Percentiles rank a stretch among this genome's conserved stretches.
phyloP scores from a whole-genome alignment of 2,888 invertebrate species.

The Pharmacophagus antenor region DNA sequence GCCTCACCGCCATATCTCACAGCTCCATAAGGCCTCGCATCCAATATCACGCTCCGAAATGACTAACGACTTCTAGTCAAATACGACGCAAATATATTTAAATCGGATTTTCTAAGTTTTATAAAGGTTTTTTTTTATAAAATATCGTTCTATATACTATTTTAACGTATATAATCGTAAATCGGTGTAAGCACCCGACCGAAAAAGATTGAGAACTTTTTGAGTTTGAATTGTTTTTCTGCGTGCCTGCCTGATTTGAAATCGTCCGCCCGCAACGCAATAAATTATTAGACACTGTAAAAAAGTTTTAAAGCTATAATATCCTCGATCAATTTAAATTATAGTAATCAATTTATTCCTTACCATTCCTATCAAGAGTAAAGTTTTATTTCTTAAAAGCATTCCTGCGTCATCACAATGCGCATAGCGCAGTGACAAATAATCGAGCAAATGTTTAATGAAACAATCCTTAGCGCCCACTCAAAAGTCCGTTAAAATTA shows the following conservation, averaged over 20 bases:
- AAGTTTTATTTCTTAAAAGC: slow-evolving; percentile 16
- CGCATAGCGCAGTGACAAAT: slow-evolving; percentile 28
- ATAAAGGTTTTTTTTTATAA: slow-evolving; percentile 15
- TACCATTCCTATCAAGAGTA: not conserved
- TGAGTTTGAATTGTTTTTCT: slow-evolving; percentile 56
- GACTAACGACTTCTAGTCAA: slow-evolving; percentile 57
- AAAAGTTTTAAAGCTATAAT: slow-evolving; percentile 57
- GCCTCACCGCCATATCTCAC: slow-evolving; percentile 57
- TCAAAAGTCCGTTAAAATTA: slow-evolving; percentile 51
- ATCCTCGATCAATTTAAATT: slow-evolving; percentile 42
- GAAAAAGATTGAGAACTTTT: slow-evolving; percentile 52
- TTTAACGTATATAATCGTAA: slow-evolving; percentile 30
- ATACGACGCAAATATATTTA: slow-evolving; percentile 51
- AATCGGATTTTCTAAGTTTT: slow-evolving; percentile 38
- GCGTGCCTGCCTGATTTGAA: slow-evolving; percentile 54
- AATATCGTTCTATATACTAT: slow-evolving; percentile 12
- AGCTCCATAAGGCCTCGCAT: slow-evolving; percentile 56
- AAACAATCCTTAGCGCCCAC: slow-evolving; percentile 44
- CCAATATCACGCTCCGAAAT: slow-evolving; percentile 58
- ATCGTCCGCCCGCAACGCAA: slow-evolving; percentile 46
- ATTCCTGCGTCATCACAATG: slow-evolving; percentile 14
- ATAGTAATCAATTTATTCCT: slow-evolving; percentile 35
- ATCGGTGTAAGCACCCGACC: slow-evolving; percentile 32
- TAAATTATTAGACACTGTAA: slow-evolving; percentile 53
- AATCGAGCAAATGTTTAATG: slow-evolving; percentile 33